A percentile compares a stretch with the other conserved stretches of the same genome.
phyloP scores from a whole-genome alignment of 1,140 invertebrate species.

The Tenebrio molitor region DNA sequence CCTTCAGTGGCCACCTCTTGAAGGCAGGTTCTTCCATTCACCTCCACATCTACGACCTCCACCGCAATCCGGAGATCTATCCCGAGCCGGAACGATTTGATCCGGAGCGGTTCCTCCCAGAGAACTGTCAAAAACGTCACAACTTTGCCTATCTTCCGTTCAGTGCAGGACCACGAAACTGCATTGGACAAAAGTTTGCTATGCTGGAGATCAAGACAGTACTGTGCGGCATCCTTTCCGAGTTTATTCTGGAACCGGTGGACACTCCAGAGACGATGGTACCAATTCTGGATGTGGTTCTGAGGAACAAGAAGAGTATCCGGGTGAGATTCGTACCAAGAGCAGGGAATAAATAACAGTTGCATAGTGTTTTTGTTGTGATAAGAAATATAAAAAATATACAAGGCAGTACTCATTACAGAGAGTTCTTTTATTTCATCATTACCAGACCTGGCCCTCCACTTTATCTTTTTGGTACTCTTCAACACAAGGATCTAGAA shows the following conservation, averaged over 20 bases:
- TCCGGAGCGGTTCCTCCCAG: conserved; percentile 77
- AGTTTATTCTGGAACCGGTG: conserved; percentile 70
- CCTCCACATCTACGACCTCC: conserved; percentile 47
- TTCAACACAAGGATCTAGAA: too few species aligned
- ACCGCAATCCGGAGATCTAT: conserved; percentile 64
- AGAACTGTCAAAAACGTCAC: conserved; percentile 67
- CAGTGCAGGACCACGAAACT: conserved; percentile 77
- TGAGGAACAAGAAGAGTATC: conserved; percentile 65
- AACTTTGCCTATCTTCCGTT: conserved; percentile 75
- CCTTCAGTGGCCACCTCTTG: conserved; percentile 54
- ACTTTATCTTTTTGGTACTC: too few species aligned
- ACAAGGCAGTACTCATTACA: too few species aligned
- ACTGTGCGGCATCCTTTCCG: conserved; percentile 75
- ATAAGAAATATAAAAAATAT: too few species aligned
- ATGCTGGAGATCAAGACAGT: conserved; percentile 82
- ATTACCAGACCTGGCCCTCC: too few species aligned
- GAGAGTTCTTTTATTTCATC: too few species aligned
- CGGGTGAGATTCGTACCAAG: conserved; percentile 54
- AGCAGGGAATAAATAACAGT: too few species aligned
- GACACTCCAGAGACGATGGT: conserved; percentile 54
- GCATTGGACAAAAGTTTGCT: conserved; percentile 77
- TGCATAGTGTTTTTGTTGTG: too few species aligned
- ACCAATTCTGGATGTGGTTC: conserved; percentile 62
- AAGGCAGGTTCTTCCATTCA: not conserved
- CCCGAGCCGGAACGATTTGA: conserved; percentile 76